Percentiles rank a stretch among this genome's conserved stretches.
phyloP scores from a whole-genome alignment of 2,888 invertebrate genomes.

The Boloria selene region DNA sequence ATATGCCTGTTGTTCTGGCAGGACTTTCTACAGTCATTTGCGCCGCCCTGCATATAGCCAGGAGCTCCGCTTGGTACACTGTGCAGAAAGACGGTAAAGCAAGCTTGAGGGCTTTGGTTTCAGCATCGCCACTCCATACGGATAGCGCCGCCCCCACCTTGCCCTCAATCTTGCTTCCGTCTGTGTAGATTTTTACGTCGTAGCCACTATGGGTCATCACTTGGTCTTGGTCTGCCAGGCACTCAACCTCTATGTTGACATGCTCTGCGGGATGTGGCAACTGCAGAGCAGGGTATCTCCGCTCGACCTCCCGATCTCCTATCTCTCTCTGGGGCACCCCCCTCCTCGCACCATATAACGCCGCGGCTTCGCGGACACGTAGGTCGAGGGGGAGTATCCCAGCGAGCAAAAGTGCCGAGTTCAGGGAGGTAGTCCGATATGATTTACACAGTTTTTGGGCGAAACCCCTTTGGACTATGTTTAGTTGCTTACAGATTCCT shows the following conservation, averaged over 20 bases:
- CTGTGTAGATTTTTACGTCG: not conserved
- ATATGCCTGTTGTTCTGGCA: not conserved
- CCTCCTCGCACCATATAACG: too few species aligned
- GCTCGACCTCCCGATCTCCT: too few species aligned
- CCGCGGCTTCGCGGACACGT: too few species aligned
- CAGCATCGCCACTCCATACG: not conserved
- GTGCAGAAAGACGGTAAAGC: conserved; percentile 6
- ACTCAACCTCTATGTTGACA: too few species aligned
- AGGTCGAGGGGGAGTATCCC: too few species aligned
- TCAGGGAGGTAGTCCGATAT: not conserved
- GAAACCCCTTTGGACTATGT: not conserved
- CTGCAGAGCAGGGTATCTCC: too few species aligned
- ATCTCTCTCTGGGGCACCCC: too few species aligned
- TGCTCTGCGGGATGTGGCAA: not conserved
- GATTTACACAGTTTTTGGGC: not conserved
- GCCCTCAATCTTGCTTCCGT: not conserved
- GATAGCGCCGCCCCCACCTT: conserved; percentile 10
- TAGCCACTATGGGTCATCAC: not conserved
- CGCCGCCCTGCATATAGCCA: not conserved
- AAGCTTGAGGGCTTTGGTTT: conserved; percentile 13
- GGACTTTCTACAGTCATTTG: not conserved
- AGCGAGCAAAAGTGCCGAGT: too few species aligned
- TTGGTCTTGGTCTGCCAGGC: not conserved
- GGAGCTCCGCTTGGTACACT: conserved; percentile 15
- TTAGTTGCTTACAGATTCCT: not conserved